A percentile compares a stretch with the other conserved stretches of the same genome.
Conservation (phyloP, 2,888 invertebrate species). For the Eledona agricola region DNA sequence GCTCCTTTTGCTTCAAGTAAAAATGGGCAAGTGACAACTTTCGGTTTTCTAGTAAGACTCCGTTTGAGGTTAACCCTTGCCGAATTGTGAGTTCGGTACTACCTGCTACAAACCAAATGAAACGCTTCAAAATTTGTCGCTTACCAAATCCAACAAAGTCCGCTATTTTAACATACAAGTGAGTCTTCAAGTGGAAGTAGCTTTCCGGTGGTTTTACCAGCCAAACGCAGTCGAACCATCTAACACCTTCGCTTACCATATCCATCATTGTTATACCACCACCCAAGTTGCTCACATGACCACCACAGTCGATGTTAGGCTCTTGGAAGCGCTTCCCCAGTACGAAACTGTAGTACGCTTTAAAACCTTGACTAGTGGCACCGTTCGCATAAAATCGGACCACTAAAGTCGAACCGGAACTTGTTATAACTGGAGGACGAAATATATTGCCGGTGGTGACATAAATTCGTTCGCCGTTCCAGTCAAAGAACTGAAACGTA, state of each 20-base stretch:
- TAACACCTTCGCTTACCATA: conserved; percentile 68
- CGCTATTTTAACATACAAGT: conserved; percentile 68
- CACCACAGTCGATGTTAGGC: conserved; percentile 69
- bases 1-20: conserved; percentile 63
- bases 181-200: conserved; percentile 72
- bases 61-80: conserved; percentile 74
- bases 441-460: conserved; percentile 73
- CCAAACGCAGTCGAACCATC: conserved; percentile 77
- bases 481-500: conserved; percentile 69
- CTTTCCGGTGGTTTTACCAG: conserved; percentile 72
- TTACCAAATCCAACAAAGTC: conserved; percentile 56
- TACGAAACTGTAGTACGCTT: conserved; percentile 65
- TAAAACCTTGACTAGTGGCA: conserved; percentile 72
- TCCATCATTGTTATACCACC: conserved; percentile 81
- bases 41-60: conserved; percentile 68
- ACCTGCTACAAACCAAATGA: conserved; percentile 61
- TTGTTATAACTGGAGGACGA: conserved; percentile 73
- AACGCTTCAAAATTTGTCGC: not conserved
- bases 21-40: conserved; percentile 63
- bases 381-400: conserved; percentile 77
- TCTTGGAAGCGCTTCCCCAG: conserved; percentile 43
- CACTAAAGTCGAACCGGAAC: conserved; percentile 70
- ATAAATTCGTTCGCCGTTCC: conserved; percentile 72
- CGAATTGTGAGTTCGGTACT: conserved; percentile 71
- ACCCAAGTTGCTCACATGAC: conserved; percentile 74